Base-by-base conservation (phyloP, 2,888 invertebrate species). In the Xylota sylvarum region DNA sequence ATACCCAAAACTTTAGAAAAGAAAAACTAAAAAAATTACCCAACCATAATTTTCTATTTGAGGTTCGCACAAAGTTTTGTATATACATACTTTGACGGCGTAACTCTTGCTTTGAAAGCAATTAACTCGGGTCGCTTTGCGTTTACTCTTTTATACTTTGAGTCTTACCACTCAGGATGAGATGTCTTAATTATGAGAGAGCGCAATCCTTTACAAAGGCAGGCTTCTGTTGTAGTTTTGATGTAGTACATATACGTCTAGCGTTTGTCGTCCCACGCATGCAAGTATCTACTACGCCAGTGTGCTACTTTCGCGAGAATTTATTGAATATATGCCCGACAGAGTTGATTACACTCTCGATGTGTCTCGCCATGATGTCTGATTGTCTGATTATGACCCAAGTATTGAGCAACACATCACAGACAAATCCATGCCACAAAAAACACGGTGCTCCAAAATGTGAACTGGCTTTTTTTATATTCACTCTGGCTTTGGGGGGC, bases 291-390 rank as follows among this genome's bases (percentile, higher is more conserved):
- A 12, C 55, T 6, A 17, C 48, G 23, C 23, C 58, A 30, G 48
- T 73, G 62, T 64, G 62, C 73, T 50, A 73, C 9, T 69, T 74
- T 46, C n/a, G 43, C 30, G 3, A 37, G 27, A 56, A 37, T 14
- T 27, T 56, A 40, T 32, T 56, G 56, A 65, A 35, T 35, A 50
- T 50, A 32, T n/a, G 23, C 35, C 19, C 74, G 58, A 56, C 58
- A 23, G n/a, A 64, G 73, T 80, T 65, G 69, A 76, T 70, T 74
- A 60, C 70, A 48, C 40, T 72, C 43, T 72, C 35, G 14, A 78
- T 60, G 40, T 56, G 79, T 79, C 84, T 56, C 79, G 84, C 70
- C 85, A 70, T 60, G 35, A 74, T 76, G 85, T 85, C 80, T 85
- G 85, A 81, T 76, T 76, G 76, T 80, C 50, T 58, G 84, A 76